These are phyloP conservation scores for Acanthochromis polyacanthus DNA, from an alignment of 2,113 vertebrate genomes.

Conservation along the genomic window DNA sequence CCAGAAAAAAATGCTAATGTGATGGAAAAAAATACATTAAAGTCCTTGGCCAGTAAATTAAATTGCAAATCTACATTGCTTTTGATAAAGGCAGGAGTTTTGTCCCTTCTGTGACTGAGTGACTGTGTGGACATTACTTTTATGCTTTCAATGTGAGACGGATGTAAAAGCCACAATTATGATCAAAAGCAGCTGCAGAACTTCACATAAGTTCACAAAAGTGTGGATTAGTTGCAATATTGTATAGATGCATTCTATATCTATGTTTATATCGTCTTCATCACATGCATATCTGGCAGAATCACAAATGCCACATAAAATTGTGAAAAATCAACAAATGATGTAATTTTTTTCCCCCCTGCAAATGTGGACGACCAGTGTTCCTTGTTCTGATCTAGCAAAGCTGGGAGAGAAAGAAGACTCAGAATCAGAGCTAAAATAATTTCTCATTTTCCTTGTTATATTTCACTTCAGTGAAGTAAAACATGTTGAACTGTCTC, in stretches of 20 bases:
- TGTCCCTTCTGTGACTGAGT: too few species aligned
- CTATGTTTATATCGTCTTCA: too few species aligned
- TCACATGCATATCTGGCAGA: too few species aligned
- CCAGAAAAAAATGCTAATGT: background rate
- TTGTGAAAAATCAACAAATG: background rate
- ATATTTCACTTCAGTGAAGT: constrained; percentile 19
- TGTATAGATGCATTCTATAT: too few species aligned
- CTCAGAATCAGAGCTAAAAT: background rate
- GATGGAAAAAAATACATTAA: background rate
- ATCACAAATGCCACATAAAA: background rate
- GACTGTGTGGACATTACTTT: too few species aligned
- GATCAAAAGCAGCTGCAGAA: too few species aligned
- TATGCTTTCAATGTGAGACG: too few species aligned
- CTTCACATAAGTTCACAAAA: too few species aligned
- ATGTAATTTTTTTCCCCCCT: background rate
- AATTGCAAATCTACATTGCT: background rate
- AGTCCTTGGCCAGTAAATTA: background rate
- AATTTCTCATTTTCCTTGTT: constrained; percentile 10
- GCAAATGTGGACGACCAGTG: background rate
- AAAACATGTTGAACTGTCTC: constrained; percentile 24
- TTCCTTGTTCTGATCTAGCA: background rate
- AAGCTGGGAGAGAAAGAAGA: constrained; percentile 1
- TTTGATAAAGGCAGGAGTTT: too few species aligned
- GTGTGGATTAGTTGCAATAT: too few species aligned
- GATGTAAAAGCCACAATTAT: too few species aligned